Evolutionary conservation across 2,113 vertebrate species (phyloP).

Genomic region (Pampusana beccarii): DNA sequence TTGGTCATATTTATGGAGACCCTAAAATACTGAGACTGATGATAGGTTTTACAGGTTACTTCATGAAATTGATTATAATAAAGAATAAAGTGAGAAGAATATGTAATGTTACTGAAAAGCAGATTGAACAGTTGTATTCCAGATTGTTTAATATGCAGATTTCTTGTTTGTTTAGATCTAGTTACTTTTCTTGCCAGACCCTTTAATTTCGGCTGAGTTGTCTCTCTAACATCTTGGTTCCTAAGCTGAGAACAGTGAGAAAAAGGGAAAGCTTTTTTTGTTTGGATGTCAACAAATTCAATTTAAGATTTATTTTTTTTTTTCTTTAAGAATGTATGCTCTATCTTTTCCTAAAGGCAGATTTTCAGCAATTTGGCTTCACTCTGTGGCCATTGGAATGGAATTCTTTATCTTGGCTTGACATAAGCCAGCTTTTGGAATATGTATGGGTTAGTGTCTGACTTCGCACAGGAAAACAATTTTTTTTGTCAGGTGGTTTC

Average conservation of each 20-base stretch:
- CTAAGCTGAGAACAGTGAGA: background rate
- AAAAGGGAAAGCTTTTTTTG: background rate
- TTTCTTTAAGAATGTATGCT: background rate
- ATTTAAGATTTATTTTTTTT: background rate
- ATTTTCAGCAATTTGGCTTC: constrained; percentile 4
- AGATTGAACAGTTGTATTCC: background rate
- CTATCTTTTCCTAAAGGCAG: background rate
- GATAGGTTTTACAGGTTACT: background rate
- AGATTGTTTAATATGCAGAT: background rate
- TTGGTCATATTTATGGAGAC: background rate
- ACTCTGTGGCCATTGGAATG: background rate
- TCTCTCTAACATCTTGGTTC: background rate
- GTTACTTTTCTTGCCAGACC: background rate
- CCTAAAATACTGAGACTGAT: background rate
- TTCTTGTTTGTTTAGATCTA: background rate
- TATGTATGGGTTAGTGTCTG: background rate
- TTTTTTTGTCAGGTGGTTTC: constrained; percentile 3
- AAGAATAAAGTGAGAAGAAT: background rate
- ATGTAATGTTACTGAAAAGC: background rate
- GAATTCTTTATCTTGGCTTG: constrained; percentile 55
- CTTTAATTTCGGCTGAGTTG: background rate
- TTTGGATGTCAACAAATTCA: constrained; percentile 33
- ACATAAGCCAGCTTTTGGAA: background rate
- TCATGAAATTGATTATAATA: background rate
- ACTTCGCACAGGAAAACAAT: background rate